Evolutionary conservation across 2,797 vertebrate species (phyloP).

Genomic region (Psittacula echo): DNA sequence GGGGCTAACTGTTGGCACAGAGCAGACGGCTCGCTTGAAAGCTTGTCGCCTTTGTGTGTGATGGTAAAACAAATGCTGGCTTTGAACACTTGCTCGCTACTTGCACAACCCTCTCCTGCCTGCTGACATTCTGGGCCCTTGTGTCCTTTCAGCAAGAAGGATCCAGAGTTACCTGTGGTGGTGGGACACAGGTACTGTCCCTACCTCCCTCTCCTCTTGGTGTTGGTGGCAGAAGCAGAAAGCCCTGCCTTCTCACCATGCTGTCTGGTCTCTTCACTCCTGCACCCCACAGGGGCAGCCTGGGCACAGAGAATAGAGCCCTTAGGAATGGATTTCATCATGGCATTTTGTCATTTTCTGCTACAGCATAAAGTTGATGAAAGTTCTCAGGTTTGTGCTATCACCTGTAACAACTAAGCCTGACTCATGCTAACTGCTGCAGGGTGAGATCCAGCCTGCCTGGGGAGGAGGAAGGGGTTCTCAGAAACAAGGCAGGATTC

Average conservation of each 20-base stretch:
- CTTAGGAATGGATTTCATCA: neutral
- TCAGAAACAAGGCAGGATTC: neutral
- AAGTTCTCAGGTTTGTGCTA: neutral
- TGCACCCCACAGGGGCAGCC: neutral
- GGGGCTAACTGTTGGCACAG: neutral
- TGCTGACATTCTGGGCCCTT: neutral
- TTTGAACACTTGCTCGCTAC: neutral
- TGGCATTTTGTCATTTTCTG: neutral
- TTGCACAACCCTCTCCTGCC: neutral
- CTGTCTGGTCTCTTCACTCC: neutral
- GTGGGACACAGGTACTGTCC: neutral
- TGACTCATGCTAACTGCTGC: neutral
- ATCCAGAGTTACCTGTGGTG: neutral
- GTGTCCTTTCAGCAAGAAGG: neutral
- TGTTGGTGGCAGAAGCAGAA: neutral
- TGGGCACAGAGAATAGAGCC: neutral
- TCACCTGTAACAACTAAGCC: neutral
- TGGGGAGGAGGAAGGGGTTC: neutral
- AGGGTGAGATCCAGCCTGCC: neutral
- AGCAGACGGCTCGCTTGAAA: neutral
- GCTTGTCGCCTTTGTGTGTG: neutral
- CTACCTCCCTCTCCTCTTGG: neutral
- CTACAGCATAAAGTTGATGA: neutral
- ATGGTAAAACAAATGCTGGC: neutral
- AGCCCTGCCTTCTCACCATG: neutral